Base-by-base conservation (phyloP, 2,888 invertebrate species). In the Parelbella ahira region DNA sequence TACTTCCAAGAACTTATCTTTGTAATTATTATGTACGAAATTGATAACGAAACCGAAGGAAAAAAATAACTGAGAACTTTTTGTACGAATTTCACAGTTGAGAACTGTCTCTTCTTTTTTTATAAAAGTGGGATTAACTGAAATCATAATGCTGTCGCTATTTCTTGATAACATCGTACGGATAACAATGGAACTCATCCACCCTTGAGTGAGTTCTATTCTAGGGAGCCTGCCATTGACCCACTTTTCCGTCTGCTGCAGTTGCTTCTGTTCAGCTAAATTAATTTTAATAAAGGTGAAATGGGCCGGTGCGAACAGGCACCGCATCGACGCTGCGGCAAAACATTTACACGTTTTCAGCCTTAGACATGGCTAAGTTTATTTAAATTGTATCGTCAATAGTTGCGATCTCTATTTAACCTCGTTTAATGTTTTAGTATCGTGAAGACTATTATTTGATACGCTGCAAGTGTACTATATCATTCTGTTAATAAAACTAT, bases 141-240 rank as follows among this genome's bases (percentile, higher is more conserved):
- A 49, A 49, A 45, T 50, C 49, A 53, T 53, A 53, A 53, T 51
- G 44, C 37, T 51, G 50, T 54, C 51, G 42, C 50, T 43, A 48
- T 47, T 52, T 55, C 41, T 41, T 28, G 19, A 25, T 29, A 15
- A 10, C 28, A 34, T 20, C 28, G 65, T 58, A 60, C 56, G 68
- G 66, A 62, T 64, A 71, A 79, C 79, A 79, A 79, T 76, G 68
- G 74, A 68, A 58, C 69, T 64, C 68, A 65, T 71, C 75, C 67
- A 74, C 70, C 76, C 73, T 74, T 67, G 70, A 75, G 72, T 76
- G 63, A 63, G 65, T 67, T 74, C 83, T 86, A 86, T 83, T 84
- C 82, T 83, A 68, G 70, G 68, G 62, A 64, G 66, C 49, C 70
- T 76, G 80, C 77, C 79, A 84, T 84, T 86, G 86, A 86, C 86